Percentiles rank a stretch among this genome's conserved stretches.
Conservation (phyloP, 2,888 invertebrate genomes). For the Deilephila porcellus region DNA sequence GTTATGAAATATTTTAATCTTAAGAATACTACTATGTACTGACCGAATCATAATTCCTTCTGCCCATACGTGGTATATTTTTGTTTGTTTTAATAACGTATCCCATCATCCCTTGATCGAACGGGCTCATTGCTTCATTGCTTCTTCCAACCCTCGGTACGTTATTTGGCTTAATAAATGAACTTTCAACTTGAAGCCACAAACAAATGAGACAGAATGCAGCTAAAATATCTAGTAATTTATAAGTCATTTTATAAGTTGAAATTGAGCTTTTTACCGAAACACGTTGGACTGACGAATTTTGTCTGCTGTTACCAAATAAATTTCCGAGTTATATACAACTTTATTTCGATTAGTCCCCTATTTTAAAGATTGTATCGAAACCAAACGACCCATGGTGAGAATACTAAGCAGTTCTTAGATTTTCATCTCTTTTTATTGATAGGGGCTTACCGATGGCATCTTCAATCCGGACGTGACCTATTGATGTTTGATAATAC, state of each 20-base stretch:
- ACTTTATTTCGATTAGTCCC: slow-evolving; percentile 62
- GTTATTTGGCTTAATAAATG: slow-evolving; percentile 78
- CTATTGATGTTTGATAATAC: too few species aligned
- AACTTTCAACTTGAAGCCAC: slow-evolving; percentile 59
- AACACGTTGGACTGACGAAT: slow-evolving; percentile 34
- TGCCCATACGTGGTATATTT: slow-evolving; percentile 78
- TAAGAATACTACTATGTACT: slow-evolving; percentile 41
- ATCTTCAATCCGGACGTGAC: neutral
- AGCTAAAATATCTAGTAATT: slow-evolving; percentile 55
- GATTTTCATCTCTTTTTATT: slow-evolving; percentile 43
- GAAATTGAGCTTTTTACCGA: slow-evolving; percentile 34
- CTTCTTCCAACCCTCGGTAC: slow-evolving; percentile 77
- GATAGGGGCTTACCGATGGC: slow-evolving; percentile 38
- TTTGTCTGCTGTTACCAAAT: slow-evolving; percentile 45
- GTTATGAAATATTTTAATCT: neutral
- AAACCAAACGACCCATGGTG: slow-evolving; percentile 30
- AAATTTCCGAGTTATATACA: slow-evolving; percentile 57
- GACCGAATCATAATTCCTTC: slow-evolving; percentile 78
- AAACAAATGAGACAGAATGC: slow-evolving; percentile 64
- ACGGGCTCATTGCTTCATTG: slow-evolving; percentile 69
- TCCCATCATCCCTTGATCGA: slow-evolving; percentile 69
- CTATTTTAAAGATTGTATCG: slow-evolving; percentile 57
- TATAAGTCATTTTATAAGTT: slow-evolving; percentile 63
- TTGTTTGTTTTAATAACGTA: slow-evolving; percentile 80
- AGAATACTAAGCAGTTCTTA: slow-evolving; percentile 52